Base-by-base conservation (phyloP, 2,113 vertebrate species). In the Formicarius rufipectus region DNA sequence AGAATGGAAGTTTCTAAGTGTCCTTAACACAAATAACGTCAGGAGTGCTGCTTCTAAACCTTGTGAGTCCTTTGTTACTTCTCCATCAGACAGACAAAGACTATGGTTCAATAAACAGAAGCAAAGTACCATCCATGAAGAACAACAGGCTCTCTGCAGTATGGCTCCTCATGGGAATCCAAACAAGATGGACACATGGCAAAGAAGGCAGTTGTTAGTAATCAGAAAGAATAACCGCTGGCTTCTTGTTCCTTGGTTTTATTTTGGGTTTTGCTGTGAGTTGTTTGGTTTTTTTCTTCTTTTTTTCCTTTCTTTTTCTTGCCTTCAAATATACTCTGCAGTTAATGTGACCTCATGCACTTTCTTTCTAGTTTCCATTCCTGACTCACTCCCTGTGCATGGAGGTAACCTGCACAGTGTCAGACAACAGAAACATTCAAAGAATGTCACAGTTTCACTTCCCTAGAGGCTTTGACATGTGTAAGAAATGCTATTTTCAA, bases 261-360 rank as follows among this genome's bases (percentile, higher is more conserved):
- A 10, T 40, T 40, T n/a, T 31, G 21, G 22, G 22, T 7, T 60
- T 49, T 47, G 45, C 21, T 21, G 45, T 45, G 12, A 19, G 20
- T 15, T 23, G 50, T 27, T 27, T 27, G 7, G 15, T 20, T 27
- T 31, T 15, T 1, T 15, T 7, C 6, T 7, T 9, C 4, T 1
- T 14, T 21, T 25, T 5, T 24, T 24, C 20, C 0, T 18, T 59
- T 28, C 1, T 73, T 49, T 40, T 58, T 40, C 8, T 68, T 83
- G 40, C 5, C 55, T 30, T 90, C 14, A 12, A 2, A 0, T 42
- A 42, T 7, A 56, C 3, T 1, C 6, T 52, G 17, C 40, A 75
- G 17, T n/a, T 72, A 91, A 8, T 40, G 9, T 56, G 31, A 53
- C 35, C 6, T 83, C 33, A 22, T 8, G 7, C 75, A 8, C 14